These are phyloP conservation scores for Saimiri boliviensis DNA, from an alignment of 2,113 vertebrate genomes.

Conservation along the genomic window DNA sequence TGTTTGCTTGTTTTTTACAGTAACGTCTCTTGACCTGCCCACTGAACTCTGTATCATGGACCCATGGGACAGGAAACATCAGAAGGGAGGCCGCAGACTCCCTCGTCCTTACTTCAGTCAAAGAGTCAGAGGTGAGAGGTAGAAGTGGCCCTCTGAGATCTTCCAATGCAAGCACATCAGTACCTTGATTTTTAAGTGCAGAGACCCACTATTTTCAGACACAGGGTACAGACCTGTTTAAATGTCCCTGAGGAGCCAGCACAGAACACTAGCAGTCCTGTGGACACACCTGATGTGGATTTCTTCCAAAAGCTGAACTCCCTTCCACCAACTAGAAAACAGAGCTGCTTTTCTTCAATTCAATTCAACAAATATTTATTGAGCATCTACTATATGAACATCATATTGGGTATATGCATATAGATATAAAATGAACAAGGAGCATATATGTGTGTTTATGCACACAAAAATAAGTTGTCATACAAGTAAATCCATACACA, in stretches of 20 bases:
- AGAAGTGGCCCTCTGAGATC: not conserved
- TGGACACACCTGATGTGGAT: not conserved
- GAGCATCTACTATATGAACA: not conserved
- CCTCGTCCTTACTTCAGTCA: not conserved
- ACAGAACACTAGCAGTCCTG: not conserved
- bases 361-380: not conserved
- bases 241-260: not conserved
- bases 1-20: not conserved
- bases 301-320: not conserved
- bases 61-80: not conserved
- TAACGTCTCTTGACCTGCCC: not conserved
- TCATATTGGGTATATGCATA: too few species aligned
- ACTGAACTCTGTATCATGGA: not conserved
- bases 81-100: not conserved
- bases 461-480: not conserved
- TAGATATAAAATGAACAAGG: not conserved
- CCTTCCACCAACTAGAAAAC: not conserved
- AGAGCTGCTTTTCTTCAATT: not conserved
- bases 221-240: not conserved
- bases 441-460: not conserved
- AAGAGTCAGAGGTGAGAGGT: not conserved
- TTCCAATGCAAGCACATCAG: not conserved
- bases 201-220: not conserved
- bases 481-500: accelerated
- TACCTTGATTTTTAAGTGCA: not conserved